A percentile compares a stretch with the other conserved stretches of the same genome.
Conservation (phyloP, 2,888 invertebrate species). For the Lepeophtheirus nordmannii region DNA sequence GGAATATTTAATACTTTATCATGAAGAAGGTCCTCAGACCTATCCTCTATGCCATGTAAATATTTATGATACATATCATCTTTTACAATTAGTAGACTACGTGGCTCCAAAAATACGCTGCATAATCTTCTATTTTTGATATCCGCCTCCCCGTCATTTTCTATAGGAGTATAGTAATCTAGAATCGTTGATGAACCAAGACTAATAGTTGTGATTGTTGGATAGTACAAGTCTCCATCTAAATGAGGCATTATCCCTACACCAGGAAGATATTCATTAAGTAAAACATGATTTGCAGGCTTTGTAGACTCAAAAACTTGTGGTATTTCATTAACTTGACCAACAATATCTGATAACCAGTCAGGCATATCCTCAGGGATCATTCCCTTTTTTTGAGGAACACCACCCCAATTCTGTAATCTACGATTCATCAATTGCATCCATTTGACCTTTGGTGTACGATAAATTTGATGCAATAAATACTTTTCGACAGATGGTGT, state of each 20-base stretch:
- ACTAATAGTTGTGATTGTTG: slow-evolving; percentile 78
- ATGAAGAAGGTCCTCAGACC: slow-evolving; percentile 44
- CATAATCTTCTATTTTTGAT: slow-evolving; percentile 34
- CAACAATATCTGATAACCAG: slow-evolving; percentile 60
- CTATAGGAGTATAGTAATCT: slow-evolving; percentile 47
- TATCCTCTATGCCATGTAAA: slow-evolving; percentile 70
- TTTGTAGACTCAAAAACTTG: slow-evolving; percentile 51
- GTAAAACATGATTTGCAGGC: slow-evolving; percentile 74
- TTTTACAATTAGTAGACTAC: slow-evolving; percentile 71
- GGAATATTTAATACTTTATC: slow-evolving; percentile 25
- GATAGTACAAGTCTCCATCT: slow-evolving; percentile 85
- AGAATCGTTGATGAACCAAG: slow-evolving; percentile 80
- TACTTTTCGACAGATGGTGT: slow-evolving; percentile 47
- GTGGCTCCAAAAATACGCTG: slow-evolving; percentile 63
- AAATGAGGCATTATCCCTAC: slow-evolving; percentile 96
- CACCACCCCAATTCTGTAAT: slow-evolving; percentile 94
- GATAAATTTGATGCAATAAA: slow-evolving; percentile 56
- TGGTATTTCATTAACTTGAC: slow-evolving; percentile 48
- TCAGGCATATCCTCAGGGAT: slow-evolving; percentile 71
- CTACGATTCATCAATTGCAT: slow-evolving; percentile 73
- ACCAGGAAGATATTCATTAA: slow-evolving; percentile 82
- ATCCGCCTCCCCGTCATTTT: neutral
- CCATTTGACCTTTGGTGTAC: slow-evolving; percentile 85
- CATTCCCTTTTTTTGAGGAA: slow-evolving; percentile 81
- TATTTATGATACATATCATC: slow-evolving; percentile 64